A percentile compares a stretch with the other conserved stretches of the same genome.
These are phyloP conservation scores for Sebastes fasciatus DNA, from an alignment of 2,113 vertebrate genomes.

Conservation along the genomic window DNA sequence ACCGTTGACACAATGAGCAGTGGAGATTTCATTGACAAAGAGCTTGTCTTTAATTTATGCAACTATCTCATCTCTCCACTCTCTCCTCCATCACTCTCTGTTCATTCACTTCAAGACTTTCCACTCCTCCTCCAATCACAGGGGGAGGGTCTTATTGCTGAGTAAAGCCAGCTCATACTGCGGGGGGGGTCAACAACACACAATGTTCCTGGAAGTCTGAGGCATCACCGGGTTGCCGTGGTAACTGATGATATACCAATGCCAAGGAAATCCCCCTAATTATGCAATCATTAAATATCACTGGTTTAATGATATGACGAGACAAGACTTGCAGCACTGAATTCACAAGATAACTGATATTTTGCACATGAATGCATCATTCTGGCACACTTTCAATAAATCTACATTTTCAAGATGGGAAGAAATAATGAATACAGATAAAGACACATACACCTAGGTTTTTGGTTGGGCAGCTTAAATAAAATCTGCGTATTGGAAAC, in stretches of 20 bases:
- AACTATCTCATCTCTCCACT: slow-evolving; percentile 12
- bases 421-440: neutral
- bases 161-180: slow-evolving; percentile 33
- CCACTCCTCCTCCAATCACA: slow-evolving; percentile 3
- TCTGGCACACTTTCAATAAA: neutral
- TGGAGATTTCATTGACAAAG: neutral
- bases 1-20: neutral
- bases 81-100: slow-evolving; percentile 16
- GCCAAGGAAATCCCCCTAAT: slow-evolving; percentile 10
- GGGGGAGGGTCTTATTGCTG: slow-evolving; percentile 11
- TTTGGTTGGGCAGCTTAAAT: neutral
- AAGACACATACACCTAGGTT: neutral
- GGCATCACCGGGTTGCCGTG: slow-evolving; percentile 31
- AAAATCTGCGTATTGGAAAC: neutral
- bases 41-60: slow-evolving; percentile 25
- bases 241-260: slow-evolving; percentile 20
- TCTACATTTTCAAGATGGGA: neutral
- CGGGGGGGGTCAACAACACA: slow-evolving; percentile 11
- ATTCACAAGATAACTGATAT: neutral
- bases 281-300: neutral
- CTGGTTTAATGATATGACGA: neutral
- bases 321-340: neutral
- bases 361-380: neutral
- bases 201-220: slow-evolving; percentile 47
- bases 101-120: slow-evolving; percentile 20